Conservation (phyloP, 2,888 invertebrate genomes). For the Brachynemurus nebulosus region DNA sequence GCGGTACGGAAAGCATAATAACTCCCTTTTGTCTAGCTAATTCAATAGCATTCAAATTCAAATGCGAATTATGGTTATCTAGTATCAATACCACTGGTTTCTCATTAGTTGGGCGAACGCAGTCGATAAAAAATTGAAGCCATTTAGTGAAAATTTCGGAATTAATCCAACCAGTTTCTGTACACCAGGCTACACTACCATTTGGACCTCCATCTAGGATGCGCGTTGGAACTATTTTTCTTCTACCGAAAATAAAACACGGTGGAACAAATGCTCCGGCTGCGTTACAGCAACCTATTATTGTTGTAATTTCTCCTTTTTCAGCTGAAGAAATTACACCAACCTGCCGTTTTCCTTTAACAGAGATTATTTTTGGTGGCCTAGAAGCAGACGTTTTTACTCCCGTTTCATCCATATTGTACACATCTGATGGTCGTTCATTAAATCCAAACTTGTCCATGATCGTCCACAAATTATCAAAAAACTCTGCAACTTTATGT, state of each 20-base stretch:
- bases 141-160: constrained; percentile 19
- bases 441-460: constrained; percentile 18
- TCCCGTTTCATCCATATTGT: constrained; percentile 23
- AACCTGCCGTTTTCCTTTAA: constrained; percentile 21
- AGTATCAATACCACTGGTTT: too few relatives aligned
- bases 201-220: neutral
- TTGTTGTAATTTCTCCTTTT: neutral
- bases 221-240: neutral
- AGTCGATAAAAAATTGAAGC: too few relatives aligned
- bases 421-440: constrained; percentile 22
- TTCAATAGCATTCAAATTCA: too few relatives aligned
- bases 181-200: constrained; percentile 3
- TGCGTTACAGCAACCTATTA: neutral
- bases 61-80: too few relatives aligned
- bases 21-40: too few relatives aligned
- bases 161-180: constrained; percentile 22
- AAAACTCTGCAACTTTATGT: constrained; percentile 18
- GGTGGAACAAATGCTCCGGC: neutral
- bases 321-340: constrained; percentile 11
- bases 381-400: constrained; percentile 20
- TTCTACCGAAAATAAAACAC: neutral
- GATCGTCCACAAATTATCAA: constrained; percentile 14
- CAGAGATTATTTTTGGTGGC: constrained; percentile 19
- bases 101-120: too few relatives aligned
- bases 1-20: too few relatives aligned